Evolutionary conservation across 2,113 vertebrate species (phyloP).

Genomic region (Ornithorhynchus anatinus): DNA sequence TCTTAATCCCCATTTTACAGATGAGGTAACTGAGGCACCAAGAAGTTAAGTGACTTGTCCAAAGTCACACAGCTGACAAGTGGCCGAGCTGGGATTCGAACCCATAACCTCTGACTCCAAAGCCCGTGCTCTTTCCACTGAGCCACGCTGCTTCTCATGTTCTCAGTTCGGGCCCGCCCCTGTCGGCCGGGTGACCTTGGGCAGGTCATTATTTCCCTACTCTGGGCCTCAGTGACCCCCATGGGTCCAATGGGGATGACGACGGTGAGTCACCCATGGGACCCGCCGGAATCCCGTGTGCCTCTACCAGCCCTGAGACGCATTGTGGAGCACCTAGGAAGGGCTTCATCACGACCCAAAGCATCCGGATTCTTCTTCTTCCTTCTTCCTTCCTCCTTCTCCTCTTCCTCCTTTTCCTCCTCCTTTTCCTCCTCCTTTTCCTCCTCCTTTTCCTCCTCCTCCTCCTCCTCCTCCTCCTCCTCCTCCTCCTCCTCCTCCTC

Average conservation of each 20-base stretch:
- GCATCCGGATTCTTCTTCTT: neutral
- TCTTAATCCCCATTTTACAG: too few relatives aligned
- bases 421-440: conserved; percentile 1
- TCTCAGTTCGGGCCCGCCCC: too few relatives aligned
- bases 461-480: neutral
- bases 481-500: neutral
- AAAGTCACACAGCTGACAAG: too few relatives aligned
- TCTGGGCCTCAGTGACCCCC: neutral
- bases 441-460: neutral
- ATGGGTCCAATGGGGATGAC: neutral
- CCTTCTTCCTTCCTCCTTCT: neutral
- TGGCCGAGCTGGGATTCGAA: too few relatives aligned
- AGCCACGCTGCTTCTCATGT: too few relatives aligned
- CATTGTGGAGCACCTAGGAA: neutral
- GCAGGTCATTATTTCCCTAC: conserved; percentile 2
- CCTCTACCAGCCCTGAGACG: too few relatives aligned
- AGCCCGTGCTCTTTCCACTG: too few relatives aligned
- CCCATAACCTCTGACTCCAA: too few relatives aligned
- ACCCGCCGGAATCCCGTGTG: too few relatives aligned
- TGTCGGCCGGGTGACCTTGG: too few relatives aligned
- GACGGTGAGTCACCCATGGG: neutral
- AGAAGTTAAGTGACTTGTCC: too few relatives aligned
- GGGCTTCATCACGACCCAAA: neutral
- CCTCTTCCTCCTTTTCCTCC: neutral
- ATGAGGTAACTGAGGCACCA: too few relatives aligned